These are phyloP conservation scores for Pygoscelis antarcticus DNA, from an alignment of 2,113 vertebrate genomes.

Conservation along the genomic window DNA sequence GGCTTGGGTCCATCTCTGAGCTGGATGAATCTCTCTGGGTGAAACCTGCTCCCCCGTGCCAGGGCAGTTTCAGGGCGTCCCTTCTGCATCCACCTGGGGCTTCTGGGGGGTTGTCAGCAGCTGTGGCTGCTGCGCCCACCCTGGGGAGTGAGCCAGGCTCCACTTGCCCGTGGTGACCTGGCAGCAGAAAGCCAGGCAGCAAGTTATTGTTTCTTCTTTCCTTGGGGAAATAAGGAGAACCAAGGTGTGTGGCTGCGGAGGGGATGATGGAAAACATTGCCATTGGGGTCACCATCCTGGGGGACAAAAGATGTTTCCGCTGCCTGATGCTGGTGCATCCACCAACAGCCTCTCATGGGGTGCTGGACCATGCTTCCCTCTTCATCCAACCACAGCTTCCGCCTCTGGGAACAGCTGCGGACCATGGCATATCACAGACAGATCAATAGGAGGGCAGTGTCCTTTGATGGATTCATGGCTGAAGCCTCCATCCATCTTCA, in stretches of 20 bases:
- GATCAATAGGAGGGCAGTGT: conserved; percentile 5
- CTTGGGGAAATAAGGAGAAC: not conserved
- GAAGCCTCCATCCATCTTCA: not conserved
- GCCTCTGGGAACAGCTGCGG: not conserved
- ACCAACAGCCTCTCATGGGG: accelerated
- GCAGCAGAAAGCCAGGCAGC: not conserved
- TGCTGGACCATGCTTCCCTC: accelerated
- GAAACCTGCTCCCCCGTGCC: not conserved
- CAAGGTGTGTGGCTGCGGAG: not conserved
- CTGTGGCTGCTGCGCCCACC: not conserved
- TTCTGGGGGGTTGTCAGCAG: not conserved
- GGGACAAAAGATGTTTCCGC: not conserved
- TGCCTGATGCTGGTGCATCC: not conserved
- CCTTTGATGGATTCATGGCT: not conserved
- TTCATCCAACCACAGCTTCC: not conserved
- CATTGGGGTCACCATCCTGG: not conserved
- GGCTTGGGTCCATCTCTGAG: not conserved
- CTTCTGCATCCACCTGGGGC: not conserved
- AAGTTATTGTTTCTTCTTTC: not conserved
- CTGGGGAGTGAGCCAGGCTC: not conserved
- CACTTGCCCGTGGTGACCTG: accelerated
- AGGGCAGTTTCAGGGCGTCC: not conserved
- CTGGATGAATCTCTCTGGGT: not conserved
- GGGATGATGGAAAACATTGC: not conserved
- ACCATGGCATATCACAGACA: accelerated